phyloP scores from a whole-genome alignment of 2,113 vertebrate species.

The Megaptera novaeangliae region DNA sequence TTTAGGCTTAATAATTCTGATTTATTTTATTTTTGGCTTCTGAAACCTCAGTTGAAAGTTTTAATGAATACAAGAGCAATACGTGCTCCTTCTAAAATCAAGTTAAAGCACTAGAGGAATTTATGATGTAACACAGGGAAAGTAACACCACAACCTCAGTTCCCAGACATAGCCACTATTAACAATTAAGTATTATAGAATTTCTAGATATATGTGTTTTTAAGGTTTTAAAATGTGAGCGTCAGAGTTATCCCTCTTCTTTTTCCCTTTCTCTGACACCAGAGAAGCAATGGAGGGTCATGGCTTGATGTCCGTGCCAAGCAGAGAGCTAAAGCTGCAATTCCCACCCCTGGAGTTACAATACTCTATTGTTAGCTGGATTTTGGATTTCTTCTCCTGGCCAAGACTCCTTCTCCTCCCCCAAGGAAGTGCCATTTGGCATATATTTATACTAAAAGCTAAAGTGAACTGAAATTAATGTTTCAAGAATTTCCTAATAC shows the following conservation, averaged over 20 bases:
- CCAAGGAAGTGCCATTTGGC: not conserved
- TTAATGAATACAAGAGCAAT: constrained; percentile 28
- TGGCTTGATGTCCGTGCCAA: not conserved
- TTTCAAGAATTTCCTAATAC: not conserved
- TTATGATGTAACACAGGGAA: not conserved
- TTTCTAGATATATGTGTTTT: constrained; percentile 6
- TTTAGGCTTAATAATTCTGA: constrained; percentile 18
- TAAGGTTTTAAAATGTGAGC: constrained; percentile 1
- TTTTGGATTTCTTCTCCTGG: constrained; percentile 39
- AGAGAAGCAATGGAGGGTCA: not conserved
- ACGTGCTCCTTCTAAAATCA: not conserved
- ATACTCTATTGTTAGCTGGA: not conserved
- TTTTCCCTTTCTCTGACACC: constrained; percentile 2
- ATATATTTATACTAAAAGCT: constrained; percentile 6
- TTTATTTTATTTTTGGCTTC: not conserved
- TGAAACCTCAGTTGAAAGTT: not conserved
- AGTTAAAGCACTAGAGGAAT: constrained; percentile 34
- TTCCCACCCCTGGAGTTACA: not conserved
- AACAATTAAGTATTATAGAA: not conserved
- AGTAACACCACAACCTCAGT: not conserved
- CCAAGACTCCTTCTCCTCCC: not conserved
- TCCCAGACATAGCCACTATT: not conserved
- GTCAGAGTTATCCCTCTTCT: not conserved
- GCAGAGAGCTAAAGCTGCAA: not conserved
- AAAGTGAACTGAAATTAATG: constrained; percentile 15